These are phyloP conservation scores for Lucilia cuprina DNA, from an alignment of 1,140 invertebrate genomes.

Conservation along the genomic window DNA sequence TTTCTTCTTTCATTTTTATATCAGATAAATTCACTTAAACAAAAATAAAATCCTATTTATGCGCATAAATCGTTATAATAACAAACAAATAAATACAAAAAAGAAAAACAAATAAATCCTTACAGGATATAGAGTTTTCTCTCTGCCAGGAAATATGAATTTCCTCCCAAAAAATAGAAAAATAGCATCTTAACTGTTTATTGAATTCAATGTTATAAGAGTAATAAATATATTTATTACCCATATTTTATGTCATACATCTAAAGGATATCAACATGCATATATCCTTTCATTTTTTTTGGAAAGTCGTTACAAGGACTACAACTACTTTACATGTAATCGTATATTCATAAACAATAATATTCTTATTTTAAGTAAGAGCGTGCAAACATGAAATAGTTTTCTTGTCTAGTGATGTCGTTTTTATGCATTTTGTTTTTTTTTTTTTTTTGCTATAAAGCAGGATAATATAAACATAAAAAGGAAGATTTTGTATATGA, in stretches of 20 bases:
- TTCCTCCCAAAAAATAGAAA: neutral
- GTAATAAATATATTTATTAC: slow-evolving; percentile 12
- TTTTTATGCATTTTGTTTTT: neutral
- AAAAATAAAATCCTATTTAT: no score
- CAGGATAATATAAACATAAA: slow-evolving; percentile 12
- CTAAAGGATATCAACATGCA: neutral
- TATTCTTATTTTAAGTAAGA: neutral
- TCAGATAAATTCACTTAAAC: no score
- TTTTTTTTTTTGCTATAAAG: neutral
- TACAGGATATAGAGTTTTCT: neutral
- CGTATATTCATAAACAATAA: slow-evolving; percentile 8
- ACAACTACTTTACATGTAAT: slow-evolving; percentile 7
- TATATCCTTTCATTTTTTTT: no score
- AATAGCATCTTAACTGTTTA: neutral
- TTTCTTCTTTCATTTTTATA: no score
- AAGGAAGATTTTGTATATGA: neutral
- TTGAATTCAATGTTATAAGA: slow-evolving; percentile 4
- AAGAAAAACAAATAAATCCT: no score
- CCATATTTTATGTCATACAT: neutral
- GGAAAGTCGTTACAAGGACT: neutral
- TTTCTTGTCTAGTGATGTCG: neutral
- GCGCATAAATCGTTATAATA: no score
- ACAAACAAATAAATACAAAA: no score
- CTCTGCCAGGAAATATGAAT: neutral
- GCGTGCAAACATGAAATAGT: neutral